Percentiles rank a stretch among this genome's conserved stretches.
Evolutionary conservation across 2,113 vertebrate species (phyloP).

Genomic region (Rostratula benghalensis): DNA sequence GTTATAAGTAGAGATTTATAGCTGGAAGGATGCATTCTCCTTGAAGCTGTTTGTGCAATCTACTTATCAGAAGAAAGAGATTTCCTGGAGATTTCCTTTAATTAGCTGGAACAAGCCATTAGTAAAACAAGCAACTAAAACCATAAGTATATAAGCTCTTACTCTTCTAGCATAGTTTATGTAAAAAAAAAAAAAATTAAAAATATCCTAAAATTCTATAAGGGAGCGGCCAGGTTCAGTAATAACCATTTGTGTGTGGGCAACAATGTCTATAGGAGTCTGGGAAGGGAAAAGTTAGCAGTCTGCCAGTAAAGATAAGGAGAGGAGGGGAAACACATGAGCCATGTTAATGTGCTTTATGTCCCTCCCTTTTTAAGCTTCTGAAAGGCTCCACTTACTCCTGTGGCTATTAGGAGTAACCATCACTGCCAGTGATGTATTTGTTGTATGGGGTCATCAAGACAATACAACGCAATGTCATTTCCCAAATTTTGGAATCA

Average conservation of each 20-base stretch:
- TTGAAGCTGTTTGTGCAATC: slow-evolving; percentile 60
- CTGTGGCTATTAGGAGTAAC: background rate
- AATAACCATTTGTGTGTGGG: background rate
- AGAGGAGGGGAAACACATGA: background rate
- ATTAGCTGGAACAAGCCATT: slow-evolving; percentile 40
- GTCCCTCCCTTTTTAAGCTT: background rate
- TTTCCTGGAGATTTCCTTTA: slow-evolving; percentile 59
- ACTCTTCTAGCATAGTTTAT: background rate
- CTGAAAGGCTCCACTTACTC: background rate
- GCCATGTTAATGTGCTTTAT: background rate
- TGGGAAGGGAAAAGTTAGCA: background rate
- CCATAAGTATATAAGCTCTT: background rate
- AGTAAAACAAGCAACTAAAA: slow-evolving; percentile 51
- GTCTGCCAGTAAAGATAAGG: background rate
- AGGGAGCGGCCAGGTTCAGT: background rate
- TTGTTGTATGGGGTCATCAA: background rate
- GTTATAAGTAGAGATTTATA: background rate
- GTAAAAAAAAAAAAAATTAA: background rate
- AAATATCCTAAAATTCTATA: background rate
- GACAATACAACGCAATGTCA: background rate
- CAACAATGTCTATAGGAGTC: background rate
- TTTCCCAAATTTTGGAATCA: background rate
- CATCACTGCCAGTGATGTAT: background rate
- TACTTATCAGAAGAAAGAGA: slow-evolving; percentile 47
- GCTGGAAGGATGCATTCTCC: slow-evolving; percentile 42